Base-by-base conservation (phyloP, 2,888 invertebrate genomes). In the Diarsia dahlii region DNA sequence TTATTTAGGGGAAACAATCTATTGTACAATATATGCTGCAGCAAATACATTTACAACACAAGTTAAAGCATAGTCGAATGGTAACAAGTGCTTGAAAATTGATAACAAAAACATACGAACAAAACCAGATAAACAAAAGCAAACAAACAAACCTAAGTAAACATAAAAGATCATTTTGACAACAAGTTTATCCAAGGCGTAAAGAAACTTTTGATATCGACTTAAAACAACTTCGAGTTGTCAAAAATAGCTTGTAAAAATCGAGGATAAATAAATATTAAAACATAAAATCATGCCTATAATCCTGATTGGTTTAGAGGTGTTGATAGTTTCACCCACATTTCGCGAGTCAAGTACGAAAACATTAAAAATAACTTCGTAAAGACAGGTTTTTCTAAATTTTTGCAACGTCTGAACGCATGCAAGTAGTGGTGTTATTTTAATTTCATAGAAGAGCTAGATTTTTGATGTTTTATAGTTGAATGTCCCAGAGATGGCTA, bases 391-490 rank as follows among this genome's bases (percentile, higher is more conserved):
- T 60, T 68, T 28, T 50, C 67, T 65, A 8, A 50, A 39, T 46
- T 80, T 80, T 83, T 84, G 83, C 79, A 79, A 82, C 73, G 69
- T 89, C 78, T 82, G 81, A 81, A 85, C 74, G 83, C 76, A 83
- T 75, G 72, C 76, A 62, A 52, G 87, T 89, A 90, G 87, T 80
- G 71, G 74, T 84, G 89, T 90, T 82, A 45, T 48, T 89, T 87
- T 92, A 92, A 87, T 90, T 91, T 95, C 91, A 90, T 95, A 95
- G 94, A 91, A 93, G 90, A 91, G 95, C 95, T 95, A 95, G 95
- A 95, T 65, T 93, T 94, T 95, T 91, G 93, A 93, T 95, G 95
- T 95, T 89, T 95, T 93, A 92, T 95, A 95, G 94, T 89, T 88
- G 89, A 90, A 90, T 88, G 89, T 90, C 91, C 94, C 92, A 90